Conservation (phyloP, 2,888 invertebrate species). For the Rotaria sp. region DNA sequence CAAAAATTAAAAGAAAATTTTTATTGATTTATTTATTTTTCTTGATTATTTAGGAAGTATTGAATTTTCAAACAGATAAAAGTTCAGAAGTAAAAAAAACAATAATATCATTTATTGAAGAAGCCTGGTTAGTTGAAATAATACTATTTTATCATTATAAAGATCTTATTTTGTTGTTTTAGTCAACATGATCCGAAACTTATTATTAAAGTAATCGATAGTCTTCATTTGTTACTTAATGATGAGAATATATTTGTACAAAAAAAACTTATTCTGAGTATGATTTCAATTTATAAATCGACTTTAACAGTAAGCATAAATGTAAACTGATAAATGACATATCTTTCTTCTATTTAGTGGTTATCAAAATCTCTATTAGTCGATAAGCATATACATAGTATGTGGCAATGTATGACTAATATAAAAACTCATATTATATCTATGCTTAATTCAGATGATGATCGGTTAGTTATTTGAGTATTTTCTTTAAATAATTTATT, state of each 20-base stretch:
- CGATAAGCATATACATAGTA: constrained; percentile 70
- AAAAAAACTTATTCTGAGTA: constrained; percentile 79
- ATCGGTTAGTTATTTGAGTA: constrained; percentile 63
- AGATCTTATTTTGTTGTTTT: not conserved
- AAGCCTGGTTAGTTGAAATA: constrained; percentile 69
- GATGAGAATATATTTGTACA: constrained; percentile 74
- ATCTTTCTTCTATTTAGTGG: constrained; percentile 59
- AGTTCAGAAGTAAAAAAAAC: constrained; percentile 76
- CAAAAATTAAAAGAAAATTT: not conserved
- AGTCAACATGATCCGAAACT: constrained; percentile 76
- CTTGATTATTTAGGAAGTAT: constrained; percentile 61
- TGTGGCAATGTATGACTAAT: constrained; percentile 76
- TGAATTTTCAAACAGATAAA: constrained; percentile 75
- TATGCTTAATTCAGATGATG: constrained; percentile 89
- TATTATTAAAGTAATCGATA: constrained; percentile 72
- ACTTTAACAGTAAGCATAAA: constrained; percentile 49
- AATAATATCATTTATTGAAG: constrained; percentile 83
- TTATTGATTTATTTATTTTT: not conserved
- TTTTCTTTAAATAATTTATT: not conserved
- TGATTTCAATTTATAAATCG: constrained; percentile 74
- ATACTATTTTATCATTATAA: not conserved
- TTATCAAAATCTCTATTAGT: constrained; percentile 66
- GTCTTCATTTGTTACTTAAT: constrained; percentile 69
- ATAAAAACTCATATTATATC: constrained; percentile 77
- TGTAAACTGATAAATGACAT: not conserved